Conservation (phyloP, 2,797 vertebrate species). For the Neosilurus mollespiculum region DNA sequence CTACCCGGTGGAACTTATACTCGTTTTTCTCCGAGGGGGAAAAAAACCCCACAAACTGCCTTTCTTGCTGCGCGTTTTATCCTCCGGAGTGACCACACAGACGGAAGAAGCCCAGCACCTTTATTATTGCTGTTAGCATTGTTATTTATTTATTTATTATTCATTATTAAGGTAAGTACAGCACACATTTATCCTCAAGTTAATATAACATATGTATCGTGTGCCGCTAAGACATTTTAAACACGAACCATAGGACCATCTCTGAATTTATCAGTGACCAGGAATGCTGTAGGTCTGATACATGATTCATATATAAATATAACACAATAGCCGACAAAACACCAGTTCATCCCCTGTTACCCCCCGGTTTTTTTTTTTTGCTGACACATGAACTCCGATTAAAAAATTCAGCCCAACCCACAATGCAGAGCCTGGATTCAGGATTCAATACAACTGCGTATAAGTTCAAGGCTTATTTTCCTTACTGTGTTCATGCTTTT, state of each 20-base stretch:
- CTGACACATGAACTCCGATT: constrained; percentile 8
- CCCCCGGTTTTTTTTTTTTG: neutral
- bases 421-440: constrained; percentile 14
- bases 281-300: neutral
- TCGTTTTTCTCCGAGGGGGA: neutral
- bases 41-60: neutral
- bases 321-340: neutral
- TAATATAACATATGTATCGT: neutral
- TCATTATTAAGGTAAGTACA: constrained; percentile 5
- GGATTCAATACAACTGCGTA: constrained; percentile 11
- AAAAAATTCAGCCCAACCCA: constrained; percentile 19
- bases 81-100: neutral
- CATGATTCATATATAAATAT: too few relatives aligned
- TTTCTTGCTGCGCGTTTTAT: constrained; percentile 2
- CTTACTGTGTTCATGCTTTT: constrained; percentile 18
- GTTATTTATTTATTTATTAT: neutral
- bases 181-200: neutral
- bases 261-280: neutral
- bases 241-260: neutral
- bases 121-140: neutral
- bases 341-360: neutral
- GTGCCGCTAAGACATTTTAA: neutral
- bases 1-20: constrained; percentile 48
- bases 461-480: constrained; percentile 12
- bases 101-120: neutral